Evolutionary conservation across 1,140 invertebrate genomes (phyloP), one percentile per base, ranked within the genome.

Genomic region (Himalopsyche phryganea): DNA sequence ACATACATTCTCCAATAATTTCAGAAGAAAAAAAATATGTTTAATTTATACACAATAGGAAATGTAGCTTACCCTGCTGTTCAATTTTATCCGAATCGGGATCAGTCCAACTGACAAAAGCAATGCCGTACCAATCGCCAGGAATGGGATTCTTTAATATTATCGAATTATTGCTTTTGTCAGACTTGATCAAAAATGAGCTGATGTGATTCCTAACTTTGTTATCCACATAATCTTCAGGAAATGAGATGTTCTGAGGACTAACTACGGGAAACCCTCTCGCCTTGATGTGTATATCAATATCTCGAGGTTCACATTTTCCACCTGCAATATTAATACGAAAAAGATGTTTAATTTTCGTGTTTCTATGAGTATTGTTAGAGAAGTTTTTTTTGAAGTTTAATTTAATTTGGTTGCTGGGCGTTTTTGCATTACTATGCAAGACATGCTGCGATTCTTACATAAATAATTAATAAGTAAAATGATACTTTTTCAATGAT

Each of bases 91-190:
- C 81, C 19, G 78, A 78, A 63, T 81, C 72, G 9, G 84, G 84
- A 76, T 86, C 81, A 5, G 73, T 75, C 80, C 83, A 86, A 13
- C 82, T 80, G 51, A 87, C 70, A 72, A 87, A 89, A 6, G 85
- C 85, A 20, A 86, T 82, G 1, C 81, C 83, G 76, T 84, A 90
- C 86, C 88, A 90, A 66, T 83, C 81, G 6, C 88, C 88, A 0
- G 85, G 78, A 4, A 80, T 65, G 1, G 88, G 88, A 55, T 54
- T 65, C 3, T 20, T 42, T 11, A 65, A 19, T 10, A 32, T 20
- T 5, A 65, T 35, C 6, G 53, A 50, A 15, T 53, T 58, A 33
- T 46, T 65, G 14, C 36, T 58, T 10, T 35, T 11, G 36, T 65
- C 40, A 5, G 63, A 61, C 45, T 50, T 28, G 11, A 65, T 51